Conservation (phyloP, 2,888 invertebrate species). For the Ferrisia virgata region DNA sequence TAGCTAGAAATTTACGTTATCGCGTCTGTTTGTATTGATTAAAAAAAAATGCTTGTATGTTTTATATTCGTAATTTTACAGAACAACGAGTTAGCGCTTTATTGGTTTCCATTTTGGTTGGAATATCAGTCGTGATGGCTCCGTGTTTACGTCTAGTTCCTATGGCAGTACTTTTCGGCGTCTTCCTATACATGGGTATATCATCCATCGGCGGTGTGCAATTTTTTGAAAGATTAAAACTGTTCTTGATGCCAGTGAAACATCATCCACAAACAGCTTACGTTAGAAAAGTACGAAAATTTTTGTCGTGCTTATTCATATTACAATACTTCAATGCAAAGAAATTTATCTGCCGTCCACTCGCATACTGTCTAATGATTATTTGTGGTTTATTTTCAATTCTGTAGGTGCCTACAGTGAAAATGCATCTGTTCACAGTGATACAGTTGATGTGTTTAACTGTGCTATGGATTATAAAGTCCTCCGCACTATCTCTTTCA, state of each 20-base stretch:
- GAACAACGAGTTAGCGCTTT: conserved; percentile 85
- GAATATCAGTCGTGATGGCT: conserved; percentile 80
- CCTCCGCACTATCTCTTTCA: conserved; percentile 80
- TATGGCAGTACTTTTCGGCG: conserved; percentile 94
- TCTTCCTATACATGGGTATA: conserved; percentile 95
- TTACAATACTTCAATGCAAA: no score
- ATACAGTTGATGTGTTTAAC: conserved; percentile 78
- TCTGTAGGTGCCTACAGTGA: conserved; percentile 76
- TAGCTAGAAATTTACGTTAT: no score
- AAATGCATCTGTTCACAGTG: conserved; percentile 87
- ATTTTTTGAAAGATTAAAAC: conserved; percentile 81
- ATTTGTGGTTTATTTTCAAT: conserved; percentile 17
- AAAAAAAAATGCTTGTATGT: no score
- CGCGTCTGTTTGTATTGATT: no score
- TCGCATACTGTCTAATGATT: background rate
- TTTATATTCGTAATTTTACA: no score
- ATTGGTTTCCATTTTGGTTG: conserved; percentile 74
- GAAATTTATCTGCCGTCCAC: no score
- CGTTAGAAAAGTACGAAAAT: conserved; percentile 70
- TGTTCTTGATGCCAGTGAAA: conserved; percentile 92
- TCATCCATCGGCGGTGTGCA: conserved; percentile 92
- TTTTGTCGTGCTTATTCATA: background rate
- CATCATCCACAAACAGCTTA: conserved; percentile 89
- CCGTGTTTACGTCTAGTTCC: conserved; percentile 79
- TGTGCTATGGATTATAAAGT: conserved; percentile 83